A percentile compares a stretch with the other conserved stretches of the same genome.
Conservation (phyloP, 2,888 invertebrate genomes). For the Cephus pygmeus region DNA sequence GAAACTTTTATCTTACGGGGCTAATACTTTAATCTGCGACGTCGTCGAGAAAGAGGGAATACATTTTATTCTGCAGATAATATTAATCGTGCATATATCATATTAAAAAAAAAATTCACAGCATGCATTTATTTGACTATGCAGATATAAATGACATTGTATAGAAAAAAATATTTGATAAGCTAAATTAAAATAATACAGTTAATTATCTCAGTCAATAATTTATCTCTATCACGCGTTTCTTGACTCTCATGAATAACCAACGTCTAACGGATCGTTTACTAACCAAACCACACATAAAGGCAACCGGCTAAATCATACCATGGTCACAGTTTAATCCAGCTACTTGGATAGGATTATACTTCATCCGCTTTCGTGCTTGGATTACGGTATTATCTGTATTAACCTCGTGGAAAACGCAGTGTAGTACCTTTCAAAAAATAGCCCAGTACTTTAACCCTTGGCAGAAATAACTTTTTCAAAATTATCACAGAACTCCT, state of each 20-base stretch:
- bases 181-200: neutral
- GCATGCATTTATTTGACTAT: too few species aligned
- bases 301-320: neutral
- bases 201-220: neutral
- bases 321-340: neutral
- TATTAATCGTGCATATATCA: neutral
- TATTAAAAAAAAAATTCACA: too few species aligned
- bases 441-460: neutral
- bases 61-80: neutral
- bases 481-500: neutral
- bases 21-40: slow-evolving; percentile 17
- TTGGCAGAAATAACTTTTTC: neutral
- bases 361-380: neutral
- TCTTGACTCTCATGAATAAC: neutral
- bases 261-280: neutral
- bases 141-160: too few species aligned
- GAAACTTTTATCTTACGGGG: slow-evolving; percentile 27
- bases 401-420: neutral
- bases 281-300: neutral
- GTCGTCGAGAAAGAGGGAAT: neutral
- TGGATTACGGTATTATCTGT: neutral
- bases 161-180: neutral
- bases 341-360: neutral
- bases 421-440: neutral
- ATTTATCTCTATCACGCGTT: neutral